These are phyloP conservation scores for Eleutherodactylus coqui DNA, from an alignment of 2,797 vertebrate species.

Conservation along the genomic window DNA sequence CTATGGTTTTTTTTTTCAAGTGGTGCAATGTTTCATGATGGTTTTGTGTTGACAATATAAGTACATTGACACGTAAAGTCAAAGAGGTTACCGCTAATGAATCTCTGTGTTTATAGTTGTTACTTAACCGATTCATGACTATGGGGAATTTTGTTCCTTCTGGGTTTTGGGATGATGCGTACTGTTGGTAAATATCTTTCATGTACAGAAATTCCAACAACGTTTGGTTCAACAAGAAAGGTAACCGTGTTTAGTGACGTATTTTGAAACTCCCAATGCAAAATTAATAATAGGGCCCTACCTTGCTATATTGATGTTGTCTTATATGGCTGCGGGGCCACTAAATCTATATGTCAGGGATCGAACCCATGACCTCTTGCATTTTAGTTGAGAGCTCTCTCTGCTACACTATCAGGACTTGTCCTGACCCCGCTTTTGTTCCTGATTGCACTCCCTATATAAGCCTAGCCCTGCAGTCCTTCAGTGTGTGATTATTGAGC, in stretches of 20 bases:
- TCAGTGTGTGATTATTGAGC: too few species aligned
- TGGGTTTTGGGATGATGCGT: background rate
- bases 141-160: background rate
- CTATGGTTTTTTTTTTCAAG: constrained; percentile 38
- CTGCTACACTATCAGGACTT: too few species aligned
- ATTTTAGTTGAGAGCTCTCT: too few species aligned
- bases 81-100: constrained; percentile 1
- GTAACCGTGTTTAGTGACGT: background rate
- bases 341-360: too few species aligned
- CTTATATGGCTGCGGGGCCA: too few species aligned
- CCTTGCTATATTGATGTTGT: too few species aligned
- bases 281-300: background rate
- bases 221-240: background rate
- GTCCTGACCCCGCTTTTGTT: too few species aligned
- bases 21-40: constrained; percentile 41
- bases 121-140: background rate
- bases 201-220: background rate
- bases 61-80: constrained; percentile 34
- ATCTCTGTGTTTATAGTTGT: constrained; percentile 4
- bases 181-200: background rate
- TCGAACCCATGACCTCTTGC: too few species aligned
- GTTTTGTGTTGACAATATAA: constrained; percentile 40
- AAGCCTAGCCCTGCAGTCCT: too few species aligned
- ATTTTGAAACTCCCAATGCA: background rate
- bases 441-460: too few species aligned